These are phyloP conservation scores for Nomia melanderi DNA, from an alignment of 1,140 invertebrate species.

Conservation along the genomic window DNA sequence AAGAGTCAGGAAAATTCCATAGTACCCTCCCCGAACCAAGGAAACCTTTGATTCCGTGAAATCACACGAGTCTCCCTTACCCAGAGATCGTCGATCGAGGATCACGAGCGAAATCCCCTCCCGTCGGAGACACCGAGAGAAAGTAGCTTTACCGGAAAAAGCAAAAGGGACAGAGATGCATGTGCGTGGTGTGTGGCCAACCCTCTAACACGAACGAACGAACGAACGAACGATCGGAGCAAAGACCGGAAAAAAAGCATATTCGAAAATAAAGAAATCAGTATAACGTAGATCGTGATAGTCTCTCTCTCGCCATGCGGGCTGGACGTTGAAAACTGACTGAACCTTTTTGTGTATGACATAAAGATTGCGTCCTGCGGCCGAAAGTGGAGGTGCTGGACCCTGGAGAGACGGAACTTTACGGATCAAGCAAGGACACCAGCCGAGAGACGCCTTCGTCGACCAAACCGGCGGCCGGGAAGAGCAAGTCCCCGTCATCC, in stretches of 20 bases:
- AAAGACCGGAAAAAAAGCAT: no score
- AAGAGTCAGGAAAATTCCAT: no score
- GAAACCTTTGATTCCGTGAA: no score
- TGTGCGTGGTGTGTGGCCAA: constrained; percentile 42
- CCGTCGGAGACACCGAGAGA: no score
- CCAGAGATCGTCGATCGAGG: no score
- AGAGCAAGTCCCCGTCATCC: neutral
- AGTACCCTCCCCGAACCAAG: no score
- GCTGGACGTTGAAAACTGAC: constrained; percentile 47
- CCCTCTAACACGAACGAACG: constrained; percentile 18
- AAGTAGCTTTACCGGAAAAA: neutral
- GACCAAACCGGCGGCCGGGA: constrained; percentile 53
- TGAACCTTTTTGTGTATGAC: constrained; percentile 71
- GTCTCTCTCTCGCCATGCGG: constrained; percentile 2
- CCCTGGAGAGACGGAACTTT: constrained; percentile 64
- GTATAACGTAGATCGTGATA: constrained; percentile 14
- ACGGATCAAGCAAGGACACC: constrained; percentile 49
- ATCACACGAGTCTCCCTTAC: no score
- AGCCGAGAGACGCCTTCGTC: constrained; percentile 61
- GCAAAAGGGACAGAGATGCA: constrained; percentile 20
- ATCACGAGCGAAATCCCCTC: no score
- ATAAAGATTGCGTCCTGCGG: constrained; percentile 74
- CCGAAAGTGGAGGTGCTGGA: constrained; percentile 74
- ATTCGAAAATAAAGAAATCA: no score
- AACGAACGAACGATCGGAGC: no score